A percentile compares a stretch with the other conserved stretches of the same genome.
phyloP scores from a whole-genome alignment of 2,797 vertebrate genomes.

The Tachyglossus aculeatus region DNA sequence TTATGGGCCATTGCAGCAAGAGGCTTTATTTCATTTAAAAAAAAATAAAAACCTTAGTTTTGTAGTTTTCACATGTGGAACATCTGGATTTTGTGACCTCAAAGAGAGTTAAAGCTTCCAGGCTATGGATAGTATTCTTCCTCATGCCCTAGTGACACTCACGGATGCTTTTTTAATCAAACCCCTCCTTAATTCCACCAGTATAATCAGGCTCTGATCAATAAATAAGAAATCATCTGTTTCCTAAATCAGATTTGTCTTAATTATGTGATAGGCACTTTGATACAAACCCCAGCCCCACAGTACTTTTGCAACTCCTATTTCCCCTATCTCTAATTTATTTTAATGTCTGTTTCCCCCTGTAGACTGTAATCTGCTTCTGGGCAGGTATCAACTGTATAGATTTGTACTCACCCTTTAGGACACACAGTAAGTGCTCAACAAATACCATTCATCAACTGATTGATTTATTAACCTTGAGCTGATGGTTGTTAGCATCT shows the following conservation, averaged over 20 bases:
- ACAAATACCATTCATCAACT: no score
- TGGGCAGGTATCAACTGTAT: no score
- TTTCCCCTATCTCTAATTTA: no score
- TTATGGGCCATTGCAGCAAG: slow-evolving; percentile 59
- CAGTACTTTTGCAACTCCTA: no score
- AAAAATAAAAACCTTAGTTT: no score
- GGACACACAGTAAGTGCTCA: no score
- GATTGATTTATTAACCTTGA: no score
- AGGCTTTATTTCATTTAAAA: slow-evolving; percentile 56
- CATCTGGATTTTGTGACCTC: slow-evolving; percentile 62
- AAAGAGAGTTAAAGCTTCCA: slow-evolving; percentile 56
- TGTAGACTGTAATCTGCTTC: no score
- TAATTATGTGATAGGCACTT: slow-evolving; percentile 34
- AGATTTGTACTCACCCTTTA: no score
- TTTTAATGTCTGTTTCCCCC: no score
- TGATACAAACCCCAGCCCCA: no score
- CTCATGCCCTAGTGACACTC: slow-evolving; percentile 57
- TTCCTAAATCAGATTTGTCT: slow-evolving; percentile 63
- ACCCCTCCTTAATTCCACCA: slow-evolving; percentile 52
- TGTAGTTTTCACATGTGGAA: slow-evolving; percentile 68
- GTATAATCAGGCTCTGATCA: slow-evolving; percentile 64
- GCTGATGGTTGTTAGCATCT: slow-evolving; percentile 1
- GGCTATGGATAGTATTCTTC: slow-evolving; percentile 55
- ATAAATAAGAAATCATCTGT: slow-evolving; percentile 63
- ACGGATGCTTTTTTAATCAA: slow-evolving; percentile 57